phyloP scores from a whole-genome alignment of 2,113 vertebrate species.

The Grammomys surdaster region DNA sequence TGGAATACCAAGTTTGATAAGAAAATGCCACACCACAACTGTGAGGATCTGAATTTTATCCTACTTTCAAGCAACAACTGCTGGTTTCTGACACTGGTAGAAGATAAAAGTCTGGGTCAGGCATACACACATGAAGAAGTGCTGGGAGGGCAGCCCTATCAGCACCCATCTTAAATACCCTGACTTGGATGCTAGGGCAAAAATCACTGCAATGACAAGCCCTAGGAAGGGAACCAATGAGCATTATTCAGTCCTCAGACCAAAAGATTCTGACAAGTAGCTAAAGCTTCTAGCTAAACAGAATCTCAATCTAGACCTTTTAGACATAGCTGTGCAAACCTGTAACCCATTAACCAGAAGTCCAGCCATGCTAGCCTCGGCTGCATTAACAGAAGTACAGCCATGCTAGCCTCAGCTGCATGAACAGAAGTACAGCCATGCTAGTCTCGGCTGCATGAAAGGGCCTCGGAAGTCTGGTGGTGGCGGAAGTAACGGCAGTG shows the following conservation, averaged over 20 bases:
- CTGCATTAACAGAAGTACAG: neutral
- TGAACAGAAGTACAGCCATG: neutral
- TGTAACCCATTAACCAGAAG: neutral
- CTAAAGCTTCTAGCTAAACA: neutral
- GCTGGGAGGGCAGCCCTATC: neutral
- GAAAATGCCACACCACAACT: too few species aligned
- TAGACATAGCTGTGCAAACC: neutral
- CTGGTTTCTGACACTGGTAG: too few species aligned
- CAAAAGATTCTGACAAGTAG: neutral
- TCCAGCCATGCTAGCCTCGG: neutral
- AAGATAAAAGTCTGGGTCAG: too few species aligned
- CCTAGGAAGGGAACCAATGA: neutral
- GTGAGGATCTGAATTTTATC: too few species aligned
- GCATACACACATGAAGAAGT: neutral
- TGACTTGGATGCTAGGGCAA: neutral
- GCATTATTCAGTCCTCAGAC: neutral
- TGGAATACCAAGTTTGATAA: neutral
- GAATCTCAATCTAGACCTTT: neutral
- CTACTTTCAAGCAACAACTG: too few species aligned
- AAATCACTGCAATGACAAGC: neutral
- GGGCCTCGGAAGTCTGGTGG: neutral
- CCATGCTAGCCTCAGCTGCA: too few species aligned
- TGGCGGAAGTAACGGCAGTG: neutral
- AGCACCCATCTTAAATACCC: neutral
- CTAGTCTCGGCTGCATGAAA: neutral